Evolutionary conservation across 2,797 vertebrate genomes (phyloP).

Genomic region (Falco biarmicus): DNA sequence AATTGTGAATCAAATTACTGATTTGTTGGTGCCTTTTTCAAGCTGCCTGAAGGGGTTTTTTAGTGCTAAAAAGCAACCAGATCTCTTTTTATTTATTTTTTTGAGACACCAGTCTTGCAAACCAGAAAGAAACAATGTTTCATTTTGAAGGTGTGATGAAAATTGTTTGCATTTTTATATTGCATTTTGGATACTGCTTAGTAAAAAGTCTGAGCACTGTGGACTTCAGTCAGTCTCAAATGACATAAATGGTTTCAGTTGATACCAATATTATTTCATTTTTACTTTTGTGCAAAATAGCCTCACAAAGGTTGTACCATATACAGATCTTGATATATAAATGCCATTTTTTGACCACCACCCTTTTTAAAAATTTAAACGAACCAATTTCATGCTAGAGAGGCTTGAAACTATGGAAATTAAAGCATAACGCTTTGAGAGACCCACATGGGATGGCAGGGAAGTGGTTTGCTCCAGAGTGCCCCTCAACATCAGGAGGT

Average conservation of each 20-base stretch:
- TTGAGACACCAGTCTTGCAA: neutral
- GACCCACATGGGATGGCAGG: neutral
- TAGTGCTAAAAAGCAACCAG: neutral
- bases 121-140: neutral
- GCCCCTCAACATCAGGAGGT: neutral
- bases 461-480: neutral
- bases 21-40: neutral
- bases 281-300: neutral
- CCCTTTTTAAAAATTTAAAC: neutral
- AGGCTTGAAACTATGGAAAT: constrained; percentile 26
- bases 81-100: neutral
- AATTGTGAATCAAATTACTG: neutral
- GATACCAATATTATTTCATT: neutral
- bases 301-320: neutral
- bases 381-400: constrained; percentile 16
- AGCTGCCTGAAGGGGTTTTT: neutral
- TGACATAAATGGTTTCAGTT: neutral
- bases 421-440: constrained; percentile 17
- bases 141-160: neutral
- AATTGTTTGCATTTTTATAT: neutral
- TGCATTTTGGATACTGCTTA: neutral
- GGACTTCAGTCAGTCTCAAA: neutral
- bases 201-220: neutral
- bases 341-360: neutral
- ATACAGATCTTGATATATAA: neutral